Evolutionary conservation across 2,797 vertebrate species (phyloP), one percentile per base, ranked within the genome.

Genomic region (Malacoraja senta): DNA sequence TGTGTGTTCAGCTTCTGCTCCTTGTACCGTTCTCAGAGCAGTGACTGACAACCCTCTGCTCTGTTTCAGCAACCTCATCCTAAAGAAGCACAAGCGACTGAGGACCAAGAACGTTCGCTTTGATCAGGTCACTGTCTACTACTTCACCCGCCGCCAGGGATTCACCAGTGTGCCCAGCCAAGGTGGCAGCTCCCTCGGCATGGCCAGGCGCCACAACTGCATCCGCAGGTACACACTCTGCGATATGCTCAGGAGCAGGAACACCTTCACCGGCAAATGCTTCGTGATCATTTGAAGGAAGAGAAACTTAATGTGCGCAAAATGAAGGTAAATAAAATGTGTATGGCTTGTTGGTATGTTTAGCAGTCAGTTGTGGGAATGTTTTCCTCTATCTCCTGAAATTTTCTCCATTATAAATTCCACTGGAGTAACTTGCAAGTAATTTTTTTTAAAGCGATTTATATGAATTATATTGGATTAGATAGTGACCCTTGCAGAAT

Each of bases 141-240:
- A 99, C 96, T 99, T 99, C 91, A 98, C 98, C 88, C 96, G 98
- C 91, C 97, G 97, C 93, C 98, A 99, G 96, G 98, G 98, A 29
- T 99, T 99, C 95, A 99, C 98, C 95, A 99, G 98, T 9, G 98
- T 99, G 94, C 98, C 98, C 96, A 99, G 98, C 95, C 98, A 99
- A 93, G 98, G 98, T 0, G 98, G 98, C 93, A 99, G 98, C 96
- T 99, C 98, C 12, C 96, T 99, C 96, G 98, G 98, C 94, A 99
- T 99, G 98, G 98, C 98, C 10, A 97, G 97, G 0, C 98, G 97
- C 94, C 98, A 99, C 96, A 98, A 97, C 94, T 98, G 97, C 93
- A 97, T 99, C 81, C 97, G 97, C 38, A 97, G 96, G 95, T 99
- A 98, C 96, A 99, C 98, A 0, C 97, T 99, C 94, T 97, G 98